Evolutionary conservation across 2,113 vertebrate genomes (phyloP).

Genomic region (Dendropsophus ebraccatus): DNA sequence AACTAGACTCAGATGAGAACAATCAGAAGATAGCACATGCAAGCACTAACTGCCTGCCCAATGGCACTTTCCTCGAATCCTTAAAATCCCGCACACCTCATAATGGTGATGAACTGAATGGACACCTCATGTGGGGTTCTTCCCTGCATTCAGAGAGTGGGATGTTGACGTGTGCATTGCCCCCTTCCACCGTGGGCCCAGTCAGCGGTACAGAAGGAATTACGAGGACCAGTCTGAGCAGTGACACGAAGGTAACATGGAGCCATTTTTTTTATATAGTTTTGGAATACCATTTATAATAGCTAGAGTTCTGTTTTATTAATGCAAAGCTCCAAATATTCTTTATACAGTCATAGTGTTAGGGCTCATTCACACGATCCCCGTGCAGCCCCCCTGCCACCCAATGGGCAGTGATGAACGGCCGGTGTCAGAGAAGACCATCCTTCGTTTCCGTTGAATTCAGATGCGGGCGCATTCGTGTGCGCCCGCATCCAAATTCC

Average conservation of each 20-base stretch:
- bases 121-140: slow-evolving; percentile 69
- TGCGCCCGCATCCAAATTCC: too few relatives aligned
- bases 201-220: slow-evolving; percentile 72
- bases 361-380: too few relatives aligned
- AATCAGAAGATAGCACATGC: slow-evolving; percentile 74
- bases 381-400: too few relatives aligned
- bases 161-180: slow-evolving; percentile 65
- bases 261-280: too few relatives aligned
- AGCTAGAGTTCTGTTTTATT: too few relatives aligned
- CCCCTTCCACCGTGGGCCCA: slow-evolving; percentile 65
- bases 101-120: slow-evolving; percentile 76
- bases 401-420: too few relatives aligned
- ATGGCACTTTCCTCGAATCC: slow-evolving; percentile 74
- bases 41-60: slow-evolving; percentile 78
- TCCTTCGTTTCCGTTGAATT: too few relatives aligned
- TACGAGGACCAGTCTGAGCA: slow-evolving; percentile 65
- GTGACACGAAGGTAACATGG: slow-evolving; percentile 69
- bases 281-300: too few relatives aligned
- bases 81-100: slow-evolving; percentile 71
- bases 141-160: slow-evolving; percentile 71
- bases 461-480: too few relatives aligned
- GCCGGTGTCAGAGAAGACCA: too few relatives aligned
- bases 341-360: too few relatives aligned
- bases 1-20: slow-evolving; percentile 87
- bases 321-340: too few relatives aligned